Percentiles rank a stretch among this genome's conserved stretches.
Evolutionary conservation across 1,140 invertebrate genomes (phyloP).

Genomic region (Orius laevigatus): DNA sequence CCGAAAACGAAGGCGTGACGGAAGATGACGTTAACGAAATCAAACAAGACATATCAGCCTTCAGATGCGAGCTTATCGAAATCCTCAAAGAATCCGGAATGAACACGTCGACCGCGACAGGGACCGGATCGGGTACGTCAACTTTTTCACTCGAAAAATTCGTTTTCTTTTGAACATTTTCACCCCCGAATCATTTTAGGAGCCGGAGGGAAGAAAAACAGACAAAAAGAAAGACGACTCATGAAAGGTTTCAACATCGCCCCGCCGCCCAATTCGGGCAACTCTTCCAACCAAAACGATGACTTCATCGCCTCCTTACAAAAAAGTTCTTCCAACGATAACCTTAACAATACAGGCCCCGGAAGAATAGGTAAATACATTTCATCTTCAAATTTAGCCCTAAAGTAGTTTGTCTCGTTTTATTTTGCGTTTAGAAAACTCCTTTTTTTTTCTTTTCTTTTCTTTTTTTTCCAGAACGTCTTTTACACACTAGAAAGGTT

Average conservation of each 20-base stretch:
- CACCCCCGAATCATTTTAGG: constrained; percentile 36
- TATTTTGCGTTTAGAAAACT: too few species aligned
- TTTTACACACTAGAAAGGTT: too few species aligned
- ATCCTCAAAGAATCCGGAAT: constrained; percentile 86
- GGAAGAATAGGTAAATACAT: constrained; percentile 26
- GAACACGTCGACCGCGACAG: constrained; percentile 69
- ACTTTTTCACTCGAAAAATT: neutral
- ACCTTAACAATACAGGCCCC: constrained; percentile 21
- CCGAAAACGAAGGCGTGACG: constrained; percentile 89
- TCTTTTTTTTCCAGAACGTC: too few species aligned
- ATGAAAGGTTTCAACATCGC: constrained; percentile 91
- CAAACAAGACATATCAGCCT: constrained; percentile 92
- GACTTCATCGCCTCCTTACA: constrained; percentile 55
- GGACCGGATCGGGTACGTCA: constrained; percentile 42
- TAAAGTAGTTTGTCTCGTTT: too few species aligned
- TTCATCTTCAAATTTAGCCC: too few species aligned
- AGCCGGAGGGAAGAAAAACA: constrained; percentile 80
- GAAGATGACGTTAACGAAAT: constrained; percentile 98
- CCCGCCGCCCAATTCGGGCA: constrained; percentile 32
- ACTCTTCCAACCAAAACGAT: constrained; percentile 36
- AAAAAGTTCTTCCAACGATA: constrained; percentile 20
- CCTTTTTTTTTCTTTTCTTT: too few species aligned
- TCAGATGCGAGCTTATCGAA: constrained; percentile 88
- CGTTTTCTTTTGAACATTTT: too few species aligned
- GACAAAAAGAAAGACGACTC: constrained; percentile 75